Conservation (phyloP, 2,888 invertebrate genomes). For the Frankliniella intonsa region DNA sequence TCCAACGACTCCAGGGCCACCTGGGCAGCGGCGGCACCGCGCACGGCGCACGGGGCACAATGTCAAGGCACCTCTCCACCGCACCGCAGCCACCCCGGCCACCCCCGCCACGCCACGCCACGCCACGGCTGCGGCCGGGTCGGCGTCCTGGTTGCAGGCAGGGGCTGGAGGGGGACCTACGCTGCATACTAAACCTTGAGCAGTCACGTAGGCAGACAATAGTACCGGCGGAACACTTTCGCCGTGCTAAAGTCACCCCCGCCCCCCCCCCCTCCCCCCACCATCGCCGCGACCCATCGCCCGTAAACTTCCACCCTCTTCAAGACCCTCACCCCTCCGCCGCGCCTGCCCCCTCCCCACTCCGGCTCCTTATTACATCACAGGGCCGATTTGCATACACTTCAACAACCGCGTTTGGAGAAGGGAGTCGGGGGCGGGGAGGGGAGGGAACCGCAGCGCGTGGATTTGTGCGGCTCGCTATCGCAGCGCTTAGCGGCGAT, state of each 20-base stretch:
- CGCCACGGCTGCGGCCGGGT: too few relatives aligned
- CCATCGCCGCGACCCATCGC: background rate
- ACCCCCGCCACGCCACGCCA: too few relatives aligned
- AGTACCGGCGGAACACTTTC: background rate
- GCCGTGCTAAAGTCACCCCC: background rate
- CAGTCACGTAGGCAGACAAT: background rate
- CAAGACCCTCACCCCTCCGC: background rate
- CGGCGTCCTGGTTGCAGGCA: too few relatives aligned
- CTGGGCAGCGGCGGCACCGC: too few relatives aligned
- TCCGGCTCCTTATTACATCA: slow-evolving; percentile 5
- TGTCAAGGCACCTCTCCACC: too few relatives aligned
- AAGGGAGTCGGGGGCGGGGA: background rate
- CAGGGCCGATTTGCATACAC: slow-evolving; percentile 22
- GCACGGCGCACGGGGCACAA: too few relatives aligned
- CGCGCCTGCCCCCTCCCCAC: background rate
- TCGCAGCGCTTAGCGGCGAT: too few relatives aligned
- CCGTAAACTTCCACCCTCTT: too few relatives aligned
- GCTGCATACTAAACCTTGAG: too few relatives aligned
- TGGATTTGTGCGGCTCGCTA: too few relatives aligned
- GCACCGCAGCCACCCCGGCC: too few relatives aligned
- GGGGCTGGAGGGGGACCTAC: background rate
- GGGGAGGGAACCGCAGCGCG: background rate
- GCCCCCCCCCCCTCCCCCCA: background rate
- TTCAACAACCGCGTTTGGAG: background rate
- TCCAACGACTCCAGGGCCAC: too few relatives aligned